Base-by-base conservation (phyloP, 2,888 invertebrate genomes). In the Quadriops clusia region DNA sequence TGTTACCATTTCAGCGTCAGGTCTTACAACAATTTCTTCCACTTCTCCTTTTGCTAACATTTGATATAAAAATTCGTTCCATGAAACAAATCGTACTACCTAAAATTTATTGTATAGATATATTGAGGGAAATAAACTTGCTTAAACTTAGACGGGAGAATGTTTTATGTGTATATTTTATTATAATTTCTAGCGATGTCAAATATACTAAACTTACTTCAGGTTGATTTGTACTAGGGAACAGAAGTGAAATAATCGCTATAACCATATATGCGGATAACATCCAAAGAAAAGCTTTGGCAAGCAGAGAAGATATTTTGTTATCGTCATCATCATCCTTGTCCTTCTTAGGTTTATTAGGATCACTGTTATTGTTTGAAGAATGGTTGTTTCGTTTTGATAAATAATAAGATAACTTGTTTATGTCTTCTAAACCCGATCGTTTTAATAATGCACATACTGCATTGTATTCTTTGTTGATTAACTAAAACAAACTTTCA, bases 61-160 rank as follows among this genome's bases (percentile, higher is more conserved):
- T 38, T 90, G 82, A 59, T 93, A 81, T 1, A 91, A 75, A 65
- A 97, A 97, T 62, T 95, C 94, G 61, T 91, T 90, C 95, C 95
- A 97, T 0, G 90, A 86, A 2, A 91, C 81, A 55, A 82, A 85
- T 16, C 81, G 66, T n/a, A 75, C 65, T 14, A 72, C 53, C 72
- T 74, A 56, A 17, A 33, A 10, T 34, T 14, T 10, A 13, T 8
- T 9, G 16, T 24, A 8, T 25, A 26, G 14, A 8, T 13, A 24
- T 13, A 24, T 13, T 11, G 12, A 24, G 12, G 11, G 10, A 5
- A 9, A 9, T 9, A 4, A 24, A 24, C 11, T 12, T 13, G 6
- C 12, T 24, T 5, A 13, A 24, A 24, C 7, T 13, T 8, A 22
- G 5, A 9, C 8, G 2, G 8, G n/a, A 9, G 10, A 7, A 12